These are phyloP conservation scores for Andrena chrysosceles DNA, from an alignment of 2,888 invertebrate genomes.

Conservation along the genomic window DNA sequence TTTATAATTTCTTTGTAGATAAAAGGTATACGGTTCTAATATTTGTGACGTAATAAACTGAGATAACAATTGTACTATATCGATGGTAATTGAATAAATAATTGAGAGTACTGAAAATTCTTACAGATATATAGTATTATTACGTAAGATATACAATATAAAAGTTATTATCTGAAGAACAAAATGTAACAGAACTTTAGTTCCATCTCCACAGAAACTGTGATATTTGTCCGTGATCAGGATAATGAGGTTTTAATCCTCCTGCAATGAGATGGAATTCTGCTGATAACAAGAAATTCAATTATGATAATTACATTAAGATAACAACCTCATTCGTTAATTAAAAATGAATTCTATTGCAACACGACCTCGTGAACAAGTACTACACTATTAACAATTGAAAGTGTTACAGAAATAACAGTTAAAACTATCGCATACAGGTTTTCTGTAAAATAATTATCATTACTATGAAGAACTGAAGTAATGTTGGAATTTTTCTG, in stretches of 20 bases:
- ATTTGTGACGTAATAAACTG: too few relatives aligned
- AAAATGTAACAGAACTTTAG: neutral
- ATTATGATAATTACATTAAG: slow-evolving; percentile 14
- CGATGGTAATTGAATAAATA: too few relatives aligned
- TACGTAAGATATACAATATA: neutral
- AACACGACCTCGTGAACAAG: neutral
- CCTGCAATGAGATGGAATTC: slow-evolving; percentile 9
- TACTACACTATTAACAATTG: too few relatives aligned
- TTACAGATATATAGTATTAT: neutral
- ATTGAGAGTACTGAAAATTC: too few relatives aligned
- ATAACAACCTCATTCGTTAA: slow-evolving; percentile 9
- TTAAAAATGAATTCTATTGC: neutral
- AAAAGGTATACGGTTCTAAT: too few relatives aligned
- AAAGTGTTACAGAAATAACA: too few relatives aligned
- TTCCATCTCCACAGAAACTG: neutral
- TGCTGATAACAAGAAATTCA: slow-evolving; percentile 11
- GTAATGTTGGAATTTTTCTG: too few relatives aligned
- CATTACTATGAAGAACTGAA: too few relatives aligned
- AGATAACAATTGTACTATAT: too few relatives aligned
- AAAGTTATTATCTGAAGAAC: neutral
- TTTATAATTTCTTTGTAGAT: too few relatives aligned
- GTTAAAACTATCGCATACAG: too few relatives aligned
- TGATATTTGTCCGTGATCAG: neutral
- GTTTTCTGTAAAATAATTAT: too few relatives aligned
- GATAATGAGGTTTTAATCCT: slow-evolving; percentile 20